Percentiles rank a stretch among this genome's conserved stretches.
phyloP scores from a whole-genome alignment of 2,113 vertebrate species.

The Meriones unguiculatus region DNA sequence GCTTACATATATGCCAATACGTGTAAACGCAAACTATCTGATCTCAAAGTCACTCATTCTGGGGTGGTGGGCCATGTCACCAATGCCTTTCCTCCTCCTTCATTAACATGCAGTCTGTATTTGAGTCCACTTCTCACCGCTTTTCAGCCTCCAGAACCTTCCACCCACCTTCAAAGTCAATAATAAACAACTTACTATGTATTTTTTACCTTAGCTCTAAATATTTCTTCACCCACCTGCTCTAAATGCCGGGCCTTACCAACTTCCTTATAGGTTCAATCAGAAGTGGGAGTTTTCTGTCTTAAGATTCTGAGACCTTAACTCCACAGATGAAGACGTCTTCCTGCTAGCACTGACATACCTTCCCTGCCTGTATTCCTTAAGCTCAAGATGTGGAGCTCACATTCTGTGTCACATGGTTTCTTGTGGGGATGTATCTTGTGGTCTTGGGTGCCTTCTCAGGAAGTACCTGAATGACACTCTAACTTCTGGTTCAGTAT shows the following conservation, averaged over 20 bases:
- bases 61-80: not conserved
- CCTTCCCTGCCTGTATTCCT: not conserved
- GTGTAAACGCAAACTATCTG: not conserved
- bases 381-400: not conserved
- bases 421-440: not conserved
- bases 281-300: not conserved
- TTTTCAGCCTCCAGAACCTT: not conserved
- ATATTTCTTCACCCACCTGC: not conserved
- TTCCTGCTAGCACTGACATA: not conserved
- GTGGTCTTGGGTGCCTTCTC: not conserved
- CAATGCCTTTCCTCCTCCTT: not conserved
- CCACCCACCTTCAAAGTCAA: not conserved
- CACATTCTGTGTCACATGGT: not conserved
- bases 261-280: not conserved
- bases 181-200: not conserved
- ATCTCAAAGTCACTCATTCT: not conserved
- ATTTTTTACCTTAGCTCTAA: not conserved
- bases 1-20: not conserved
- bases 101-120: not conserved
- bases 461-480: not conserved
- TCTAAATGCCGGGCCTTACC: not conserved
- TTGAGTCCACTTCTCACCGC: not conserved
- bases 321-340: not conserved
- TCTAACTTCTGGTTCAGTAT: slow-evolving; percentile 3
- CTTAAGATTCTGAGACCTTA: not conserved